Percentiles rank a stretch among this genome's conserved stretches.
These are phyloP conservation scores for Antitype chi DNA, from an alignment of 2,888 invertebrate genomes.

Conservation along the genomic window DNA sequence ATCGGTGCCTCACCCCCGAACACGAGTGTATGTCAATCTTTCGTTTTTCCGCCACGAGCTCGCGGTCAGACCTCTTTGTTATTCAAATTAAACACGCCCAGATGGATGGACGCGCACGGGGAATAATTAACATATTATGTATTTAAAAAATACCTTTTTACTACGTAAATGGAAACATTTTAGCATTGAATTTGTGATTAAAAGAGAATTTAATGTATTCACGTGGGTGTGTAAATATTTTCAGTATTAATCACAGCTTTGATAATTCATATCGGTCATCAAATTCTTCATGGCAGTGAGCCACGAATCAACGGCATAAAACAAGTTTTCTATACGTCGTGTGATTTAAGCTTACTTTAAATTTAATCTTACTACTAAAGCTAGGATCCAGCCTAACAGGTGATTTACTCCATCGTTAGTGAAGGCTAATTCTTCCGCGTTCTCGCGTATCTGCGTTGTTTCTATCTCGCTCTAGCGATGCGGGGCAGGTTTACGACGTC, in stretches of 20 bases:
- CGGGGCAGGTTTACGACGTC: conserved; percentile 86
- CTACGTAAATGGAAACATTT: conserved; percentile 54
- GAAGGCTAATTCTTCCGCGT: conserved; percentile 88
- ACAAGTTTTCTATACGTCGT: conserved; percentile 70
- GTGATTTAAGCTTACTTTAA: conserved; percentile 80
- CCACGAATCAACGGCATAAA: conserved; percentile 57
- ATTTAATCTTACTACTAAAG: conserved; percentile 81
- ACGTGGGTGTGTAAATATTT: conserved; percentile 41
- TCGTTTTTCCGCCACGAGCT: conserved; percentile 79
- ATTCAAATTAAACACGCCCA: conserved; percentile 85
- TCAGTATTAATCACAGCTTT: conserved; percentile 39
- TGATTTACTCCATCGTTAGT: conserved; percentile 88
- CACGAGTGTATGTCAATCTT: conserved; percentile 81
- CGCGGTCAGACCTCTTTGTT: conserved; percentile 84
- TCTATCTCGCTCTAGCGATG: conserved; percentile 78
- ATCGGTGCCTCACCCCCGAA: conserved; percentile 66
- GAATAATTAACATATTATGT: conserved; percentile 84
- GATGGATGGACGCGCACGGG: conserved; percentile 75
- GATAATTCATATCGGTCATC: conserved; percentile 40
- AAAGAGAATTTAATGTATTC: conserved; percentile 25
- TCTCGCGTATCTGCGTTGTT: conserved; percentile 80
- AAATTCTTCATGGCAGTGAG: conserved; percentile 40
- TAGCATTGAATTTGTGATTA: conserved; percentile 35
- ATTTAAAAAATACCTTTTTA: conserved; percentile 69
- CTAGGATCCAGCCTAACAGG: conserved; percentile 78